phyloP scores from a whole-genome alignment of 2,113 vertebrate species.

The Alethe diademata region DNA sequence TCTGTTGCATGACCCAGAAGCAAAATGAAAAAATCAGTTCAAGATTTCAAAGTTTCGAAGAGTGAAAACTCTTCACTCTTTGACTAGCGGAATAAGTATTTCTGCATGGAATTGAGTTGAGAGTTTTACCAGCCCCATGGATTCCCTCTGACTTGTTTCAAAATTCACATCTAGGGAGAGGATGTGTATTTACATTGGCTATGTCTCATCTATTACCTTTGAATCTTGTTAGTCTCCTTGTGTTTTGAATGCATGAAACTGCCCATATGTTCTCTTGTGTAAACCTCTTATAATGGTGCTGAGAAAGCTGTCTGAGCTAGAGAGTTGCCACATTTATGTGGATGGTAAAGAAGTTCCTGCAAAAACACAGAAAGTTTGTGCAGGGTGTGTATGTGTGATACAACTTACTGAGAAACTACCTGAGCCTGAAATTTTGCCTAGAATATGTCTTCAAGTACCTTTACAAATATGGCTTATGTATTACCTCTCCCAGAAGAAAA shows the following conservation, averaged over 20 bases:
- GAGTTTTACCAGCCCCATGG: background rate
- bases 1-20: background rate
- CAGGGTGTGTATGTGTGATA: fast-evolving
- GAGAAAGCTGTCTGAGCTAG: background rate
- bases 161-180: background rate
- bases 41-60: background rate
- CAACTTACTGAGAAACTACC: background rate
- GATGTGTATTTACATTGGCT: background rate
- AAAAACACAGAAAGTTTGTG: background rate
- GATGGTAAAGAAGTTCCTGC: background rate
- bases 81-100: background rate
- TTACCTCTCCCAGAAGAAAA: background rate
- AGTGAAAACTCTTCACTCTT: background rate
- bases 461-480: background rate
- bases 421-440: background rate
- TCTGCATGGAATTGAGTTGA: background rate
- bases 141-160: background rate
- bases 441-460: background rate
- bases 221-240: background rate
- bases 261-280: background rate
- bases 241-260: background rate
- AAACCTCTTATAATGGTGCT: background rate
- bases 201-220: background rate
- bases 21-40: background rate
- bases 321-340: background rate